Evolutionary conservation across 2,888 invertebrate species (phyloP), one percentile per base, ranked within the genome.

Genomic region (Drosophila tanythrix): DNA sequence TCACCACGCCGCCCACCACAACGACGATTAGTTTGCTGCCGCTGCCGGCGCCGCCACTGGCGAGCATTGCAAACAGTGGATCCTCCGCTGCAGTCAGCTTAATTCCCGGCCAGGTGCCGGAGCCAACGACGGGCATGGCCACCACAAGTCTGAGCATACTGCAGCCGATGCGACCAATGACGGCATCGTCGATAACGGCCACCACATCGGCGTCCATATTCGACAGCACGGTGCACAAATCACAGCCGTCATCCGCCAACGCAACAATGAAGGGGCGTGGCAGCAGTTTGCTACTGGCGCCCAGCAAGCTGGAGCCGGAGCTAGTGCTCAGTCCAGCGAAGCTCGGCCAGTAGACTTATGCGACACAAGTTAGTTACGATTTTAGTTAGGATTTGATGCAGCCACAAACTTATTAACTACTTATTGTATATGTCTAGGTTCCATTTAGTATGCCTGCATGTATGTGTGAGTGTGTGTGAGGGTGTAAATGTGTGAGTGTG

Each of bases 271-370:
- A 76, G 62, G 81, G 83, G 57, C 90, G 87, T 63, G 87, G 90
- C 70, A 76, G 58, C 43, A 75, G 59, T 31, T 59, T 68, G 31
- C 70, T 88, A 51, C 62, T 83, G 55, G 35, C 74, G n/a, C 68
- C 74, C 56, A 89, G 79, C 74, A 91, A 92, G 79, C 89, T 90
- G 60, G 93, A 93, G 83, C 92, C 93, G 61, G 93, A 93, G 82
- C 79, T 93, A 75, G 91, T 93, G 78, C 90, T 93, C 76, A 93
- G 93, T 87, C 93, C 93, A 58, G 92, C 93, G 38, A 93, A 93
- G 81, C 92, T 93, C 74, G 93, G 93, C 57, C 93, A 93, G 79
- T 92, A 75, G 25, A 57, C 66, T 33, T 52, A 61, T 59, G 67
- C 69, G 78, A 57, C 75, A 69, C 56, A 29, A 33, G 48, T 81